phyloP scores from a whole-genome alignment of 2,113 vertebrate species.

The Piliocolobus tephrosceles region DNA sequence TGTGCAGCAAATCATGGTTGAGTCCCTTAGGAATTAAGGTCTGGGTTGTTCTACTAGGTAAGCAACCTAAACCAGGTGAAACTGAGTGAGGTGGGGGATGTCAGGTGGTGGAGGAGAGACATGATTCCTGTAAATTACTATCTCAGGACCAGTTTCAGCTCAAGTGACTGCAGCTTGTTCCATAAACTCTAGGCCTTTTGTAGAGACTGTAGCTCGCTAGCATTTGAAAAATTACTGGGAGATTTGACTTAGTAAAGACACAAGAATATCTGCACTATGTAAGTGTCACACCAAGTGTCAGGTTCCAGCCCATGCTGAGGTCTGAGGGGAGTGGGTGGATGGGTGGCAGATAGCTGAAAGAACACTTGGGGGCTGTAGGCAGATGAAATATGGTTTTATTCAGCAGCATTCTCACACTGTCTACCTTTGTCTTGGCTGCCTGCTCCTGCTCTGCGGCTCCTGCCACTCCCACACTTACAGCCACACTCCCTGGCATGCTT shows the following conservation, averaged over 20 bases:
- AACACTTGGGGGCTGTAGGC: no score
- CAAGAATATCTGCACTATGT: background rate
- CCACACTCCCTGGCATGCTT: no score
- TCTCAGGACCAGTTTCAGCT: background rate
- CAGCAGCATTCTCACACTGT: no score
- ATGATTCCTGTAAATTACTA: background rate
- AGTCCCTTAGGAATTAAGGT: background rate
- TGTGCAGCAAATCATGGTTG: background rate
- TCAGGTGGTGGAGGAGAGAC: background rate
- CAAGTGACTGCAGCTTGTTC: background rate
- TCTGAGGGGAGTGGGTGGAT: no score
- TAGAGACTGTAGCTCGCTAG: background rate
- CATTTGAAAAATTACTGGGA: background rate
- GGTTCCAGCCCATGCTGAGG: no score
- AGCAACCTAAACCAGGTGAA: background rate
- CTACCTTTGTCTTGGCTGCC: no score
- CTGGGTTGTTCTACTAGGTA: background rate
- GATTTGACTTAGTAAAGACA: background rate
- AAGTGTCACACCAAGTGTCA: background rate
- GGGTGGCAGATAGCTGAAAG: no score
- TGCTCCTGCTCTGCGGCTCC: no score
- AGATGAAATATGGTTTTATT: no score
- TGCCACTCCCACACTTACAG: no score
- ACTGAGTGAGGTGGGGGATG: background rate
- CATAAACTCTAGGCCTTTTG: background rate